A percentile compares a stretch with the other conserved stretches of the same genome.
Evolutionary conservation across 2,113 vertebrate genomes (phyloP).

Genomic region (Caranx melampygus): DNA sequence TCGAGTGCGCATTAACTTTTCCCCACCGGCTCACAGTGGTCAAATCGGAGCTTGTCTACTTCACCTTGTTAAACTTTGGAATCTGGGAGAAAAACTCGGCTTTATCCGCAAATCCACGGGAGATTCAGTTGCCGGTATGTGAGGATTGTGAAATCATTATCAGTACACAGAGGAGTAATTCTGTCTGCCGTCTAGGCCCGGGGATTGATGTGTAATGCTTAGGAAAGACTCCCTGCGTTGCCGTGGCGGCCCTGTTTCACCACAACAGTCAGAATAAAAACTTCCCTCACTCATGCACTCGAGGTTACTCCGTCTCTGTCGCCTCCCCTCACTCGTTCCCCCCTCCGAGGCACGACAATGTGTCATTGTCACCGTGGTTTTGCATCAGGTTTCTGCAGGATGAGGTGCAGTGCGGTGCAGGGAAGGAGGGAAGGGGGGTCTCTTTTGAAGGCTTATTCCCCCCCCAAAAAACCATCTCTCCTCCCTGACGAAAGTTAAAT

Average conservation of each 20-base stretch:
- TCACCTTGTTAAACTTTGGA: conserved; percentile 74
- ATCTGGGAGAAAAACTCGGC: conserved; percentile 56
- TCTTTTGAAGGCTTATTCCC: conserved; percentile 76
- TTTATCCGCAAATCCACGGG: conserved; percentile 68
- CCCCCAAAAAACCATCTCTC: conserved; percentile 58
- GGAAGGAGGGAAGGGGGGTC: conserved; percentile 24
- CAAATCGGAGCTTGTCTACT: conserved; percentile 36
- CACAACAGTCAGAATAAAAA: conserved; percentile 59
- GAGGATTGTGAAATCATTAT: conserved; percentile 72
- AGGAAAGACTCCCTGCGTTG: conserved; percentile 61
- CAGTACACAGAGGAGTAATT: conserved; percentile 53
- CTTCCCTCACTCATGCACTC: conserved; percentile 48
- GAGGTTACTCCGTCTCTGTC: conserved; percentile 58
- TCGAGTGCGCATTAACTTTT: conserved; percentile 3
- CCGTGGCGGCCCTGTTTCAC: conserved; percentile 34
- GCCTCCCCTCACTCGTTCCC: conserved; percentile 30
- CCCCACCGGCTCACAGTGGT: conserved; percentile 23
- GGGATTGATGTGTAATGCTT: conserved; percentile 64
- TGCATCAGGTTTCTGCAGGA: conserved; percentile 73
- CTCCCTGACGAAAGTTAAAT: conserved; percentile 83
- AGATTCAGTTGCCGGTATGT: conserved; percentile 56
- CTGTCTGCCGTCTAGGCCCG: conserved; percentile 54
- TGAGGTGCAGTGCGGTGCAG: conserved; percentile 45
- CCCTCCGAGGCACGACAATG: conserved; percentile 72
- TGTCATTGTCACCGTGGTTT: conserved; percentile 77